Evolutionary conservation across 2,888 invertebrate genomes (phyloP).

Genomic region (Pristionchus maxplancki): DNA sequence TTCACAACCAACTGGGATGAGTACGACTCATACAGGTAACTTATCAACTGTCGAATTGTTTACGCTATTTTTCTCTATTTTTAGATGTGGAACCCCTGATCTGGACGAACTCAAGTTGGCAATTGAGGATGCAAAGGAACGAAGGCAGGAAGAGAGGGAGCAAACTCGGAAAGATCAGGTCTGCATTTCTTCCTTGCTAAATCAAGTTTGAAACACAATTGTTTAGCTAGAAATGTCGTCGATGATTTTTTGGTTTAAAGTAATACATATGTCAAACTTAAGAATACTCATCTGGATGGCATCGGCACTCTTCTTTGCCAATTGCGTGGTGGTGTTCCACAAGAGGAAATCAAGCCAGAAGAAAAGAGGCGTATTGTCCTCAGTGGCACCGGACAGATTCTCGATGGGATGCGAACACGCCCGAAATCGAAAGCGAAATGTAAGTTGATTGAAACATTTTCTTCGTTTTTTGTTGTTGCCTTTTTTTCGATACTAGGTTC

Average conservation of each 20-base stretch:
- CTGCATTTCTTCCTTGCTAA: background rate
- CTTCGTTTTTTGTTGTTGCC: no score
- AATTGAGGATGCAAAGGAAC: constrained; percentile 26
- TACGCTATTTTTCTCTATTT: no score
- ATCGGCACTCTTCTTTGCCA: background rate
- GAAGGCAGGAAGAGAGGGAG: constrained; percentile 1
- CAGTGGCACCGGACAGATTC: background rate
- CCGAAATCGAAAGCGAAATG: constrained; percentile 39
- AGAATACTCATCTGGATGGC: constrained; percentile 41
- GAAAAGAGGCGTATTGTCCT: constrained; percentile 46
- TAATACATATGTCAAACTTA: no score
- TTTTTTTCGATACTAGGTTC: no score
- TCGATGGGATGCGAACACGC: constrained; percentile 33
- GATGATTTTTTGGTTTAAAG: no score
- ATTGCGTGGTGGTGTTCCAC: background rate
- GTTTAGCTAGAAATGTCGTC: no score
- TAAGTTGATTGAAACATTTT: background rate
- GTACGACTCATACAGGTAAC: constrained; percentile 48
- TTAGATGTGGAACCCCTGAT: constrained; percentile 51
- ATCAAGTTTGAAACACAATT: no score
- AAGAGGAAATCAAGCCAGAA: constrained; percentile 31
- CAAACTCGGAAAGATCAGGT: constrained; percentile 29
- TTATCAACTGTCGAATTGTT: no score
- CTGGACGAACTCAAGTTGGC: constrained; percentile 49
- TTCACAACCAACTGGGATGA: constrained; percentile 48